These are phyloP conservation scores for Pelvicachromis taeniatus DNA, from an alignment of 2,113 vertebrate genomes.

Conservation along the genomic window DNA sequence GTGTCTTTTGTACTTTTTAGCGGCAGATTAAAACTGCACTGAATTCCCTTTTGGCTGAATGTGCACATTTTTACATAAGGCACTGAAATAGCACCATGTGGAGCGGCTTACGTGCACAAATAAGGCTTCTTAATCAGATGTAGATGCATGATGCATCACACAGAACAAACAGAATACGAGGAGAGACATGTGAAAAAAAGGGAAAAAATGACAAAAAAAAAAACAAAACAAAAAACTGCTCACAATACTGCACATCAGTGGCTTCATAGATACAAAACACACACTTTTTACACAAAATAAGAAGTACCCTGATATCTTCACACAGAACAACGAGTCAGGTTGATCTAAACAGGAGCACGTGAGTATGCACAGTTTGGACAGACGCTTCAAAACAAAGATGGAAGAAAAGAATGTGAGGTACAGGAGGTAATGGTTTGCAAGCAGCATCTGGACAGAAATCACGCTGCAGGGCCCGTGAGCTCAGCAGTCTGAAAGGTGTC, in stretches of 20 bases:
- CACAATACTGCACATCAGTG: background rate
- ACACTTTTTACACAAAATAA: background rate
- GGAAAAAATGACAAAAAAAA: background rate
- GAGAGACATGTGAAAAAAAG: background rate
- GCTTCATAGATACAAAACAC: background rate
- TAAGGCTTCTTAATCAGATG: slow-evolving; percentile 26
- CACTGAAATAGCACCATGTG: slow-evolving; percentile 20
- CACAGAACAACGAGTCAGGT: background rate
- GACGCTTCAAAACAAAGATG: background rate
- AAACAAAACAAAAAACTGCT: background rate
- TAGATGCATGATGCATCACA: background rate
- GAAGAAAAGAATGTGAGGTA: slow-evolving; percentile 14
- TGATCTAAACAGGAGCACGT: background rate
- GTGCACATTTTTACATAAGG: background rate
- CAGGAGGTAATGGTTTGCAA: slow-evolving; percentile 13
- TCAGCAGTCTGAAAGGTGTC: slow-evolving; percentile 21
- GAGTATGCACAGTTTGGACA: slow-evolving; percentile 8
- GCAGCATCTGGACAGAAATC: slow-evolving; percentile 37
- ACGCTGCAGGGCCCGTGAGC: background rate
- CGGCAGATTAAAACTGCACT: background rate
- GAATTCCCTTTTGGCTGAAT: slow-evolving; percentile 47
- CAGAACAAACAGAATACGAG: background rate
- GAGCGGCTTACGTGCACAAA: background rate
- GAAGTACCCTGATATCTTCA: slow-evolving; percentile 59
- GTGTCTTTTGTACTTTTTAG: background rate